Evolutionary conservation across 2,888 invertebrate species (phyloP).

Genomic region (Helobdella robusta): DNA sequence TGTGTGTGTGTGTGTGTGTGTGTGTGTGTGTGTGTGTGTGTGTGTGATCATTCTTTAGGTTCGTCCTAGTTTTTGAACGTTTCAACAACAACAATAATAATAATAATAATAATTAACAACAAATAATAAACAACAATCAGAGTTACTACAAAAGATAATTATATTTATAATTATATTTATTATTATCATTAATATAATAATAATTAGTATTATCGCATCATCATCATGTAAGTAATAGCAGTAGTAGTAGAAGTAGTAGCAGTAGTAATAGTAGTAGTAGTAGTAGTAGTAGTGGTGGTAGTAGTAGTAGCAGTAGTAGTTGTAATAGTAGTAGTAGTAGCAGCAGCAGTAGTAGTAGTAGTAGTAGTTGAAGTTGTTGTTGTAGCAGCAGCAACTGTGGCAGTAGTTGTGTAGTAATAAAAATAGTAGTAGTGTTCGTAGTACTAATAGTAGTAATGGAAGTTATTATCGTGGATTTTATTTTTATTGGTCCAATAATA

Average conservation of each 20-base stretch:
- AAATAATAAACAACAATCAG: no score
- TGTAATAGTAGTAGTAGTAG: slow-evolving; percentile 14
- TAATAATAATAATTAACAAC: no score
- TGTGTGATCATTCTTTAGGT: no score
- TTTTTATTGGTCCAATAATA: background rate
- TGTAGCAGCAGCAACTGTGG: background rate
- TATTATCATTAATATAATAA: no score
- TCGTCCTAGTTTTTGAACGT: no score
- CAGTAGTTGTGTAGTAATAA: no score
- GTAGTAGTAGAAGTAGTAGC: background rate
- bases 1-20: slow-evolving; percentile 3
- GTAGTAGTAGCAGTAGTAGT: slow-evolving; percentile 17
- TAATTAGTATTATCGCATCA: no score
- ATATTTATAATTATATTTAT: no score
- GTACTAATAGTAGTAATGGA: background rate
- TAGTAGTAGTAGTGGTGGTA: slow-evolving; percentile 6
- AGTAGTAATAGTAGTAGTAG: slow-evolving; percentile 10
- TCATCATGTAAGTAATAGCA: background rate
- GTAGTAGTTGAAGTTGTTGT: slow-evolving; percentile 5
- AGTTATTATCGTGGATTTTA: slow-evolving; percentile 2
- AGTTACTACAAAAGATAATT: no score
- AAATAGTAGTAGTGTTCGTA: no score
- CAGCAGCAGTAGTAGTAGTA: slow-evolving; percentile 14
- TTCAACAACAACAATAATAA: no score
- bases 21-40: slow-evolving; percentile 3